Conservation (phyloP, 1,140 invertebrate genomes). For the Papilio glaucus region DNA sequence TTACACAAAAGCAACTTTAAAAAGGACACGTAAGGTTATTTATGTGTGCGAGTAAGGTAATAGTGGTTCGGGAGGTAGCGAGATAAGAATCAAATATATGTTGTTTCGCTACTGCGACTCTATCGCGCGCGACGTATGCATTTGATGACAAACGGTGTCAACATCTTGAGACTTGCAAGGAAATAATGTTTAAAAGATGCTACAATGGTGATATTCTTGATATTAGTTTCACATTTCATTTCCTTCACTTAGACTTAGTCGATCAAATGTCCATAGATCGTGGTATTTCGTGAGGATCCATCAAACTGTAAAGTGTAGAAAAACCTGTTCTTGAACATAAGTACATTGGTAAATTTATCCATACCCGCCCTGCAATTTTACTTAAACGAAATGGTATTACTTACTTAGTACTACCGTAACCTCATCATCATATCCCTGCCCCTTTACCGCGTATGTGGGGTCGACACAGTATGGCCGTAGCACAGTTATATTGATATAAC, state of each 20-base stretch:
- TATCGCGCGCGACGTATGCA: slow-evolving; percentile 70
- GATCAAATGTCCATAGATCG: too few relatives aligned
- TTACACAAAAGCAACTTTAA: slow-evolving; percentile 5
- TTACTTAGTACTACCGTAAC: too few relatives aligned
- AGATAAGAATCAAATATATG: slow-evolving; percentile 83
- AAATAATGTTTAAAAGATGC: slow-evolving; percentile 51
- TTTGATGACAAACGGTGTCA: slow-evolving; percentile 65
- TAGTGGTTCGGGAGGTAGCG: slow-evolving; percentile 52
- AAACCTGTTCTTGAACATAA: too few relatives aligned
- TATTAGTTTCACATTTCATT: slow-evolving; percentile 7
- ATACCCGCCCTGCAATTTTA: too few relatives aligned
- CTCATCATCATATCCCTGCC: too few relatives aligned
- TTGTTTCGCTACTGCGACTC: slow-evolving; percentile 77
- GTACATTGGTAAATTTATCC: too few relatives aligned
- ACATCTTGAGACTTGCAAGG: slow-evolving; percentile 71
- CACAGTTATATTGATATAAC: too few relatives aligned
- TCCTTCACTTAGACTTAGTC: background rate
- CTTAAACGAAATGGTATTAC: too few relatives aligned
- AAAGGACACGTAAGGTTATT: slow-evolving; percentile 44
- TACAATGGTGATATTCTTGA: slow-evolving; percentile 21
- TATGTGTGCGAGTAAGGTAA: slow-evolving; percentile 54
- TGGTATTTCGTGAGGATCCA: too few relatives aligned
- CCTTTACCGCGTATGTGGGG: too few relatives aligned
- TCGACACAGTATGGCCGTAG: too few relatives aligned
- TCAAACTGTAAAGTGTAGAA: too few relatives aligned